Percentiles rank a stretch among this genome's conserved stretches.
phyloP scores from a whole-genome alignment of 2,113 vertebrate species.

The Acrocephalus kingi region DNA sequence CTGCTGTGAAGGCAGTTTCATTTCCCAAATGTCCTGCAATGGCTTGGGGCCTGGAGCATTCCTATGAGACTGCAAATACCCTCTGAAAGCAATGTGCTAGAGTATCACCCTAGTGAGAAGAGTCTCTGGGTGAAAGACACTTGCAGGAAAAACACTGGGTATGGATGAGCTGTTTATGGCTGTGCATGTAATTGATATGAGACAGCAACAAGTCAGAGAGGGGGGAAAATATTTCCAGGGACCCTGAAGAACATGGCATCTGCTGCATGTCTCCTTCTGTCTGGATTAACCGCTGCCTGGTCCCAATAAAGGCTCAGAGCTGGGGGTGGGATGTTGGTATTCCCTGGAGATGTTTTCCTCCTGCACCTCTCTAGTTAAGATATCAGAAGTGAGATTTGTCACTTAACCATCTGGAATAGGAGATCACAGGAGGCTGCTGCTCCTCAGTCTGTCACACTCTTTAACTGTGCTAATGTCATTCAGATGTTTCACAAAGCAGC shows the following conservation, averaged over 20 bases:
- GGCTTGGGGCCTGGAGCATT: background rate
- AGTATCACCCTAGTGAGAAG: background rate
- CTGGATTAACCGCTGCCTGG: background rate
- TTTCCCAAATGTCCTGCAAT: background rate
- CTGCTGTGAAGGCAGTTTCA: background rate
- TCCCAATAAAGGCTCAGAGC: background rate
- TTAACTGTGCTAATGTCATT: slow-evolving; percentile 68
- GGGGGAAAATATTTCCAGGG: background rate
- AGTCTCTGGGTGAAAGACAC: background rate
- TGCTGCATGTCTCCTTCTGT: background rate
- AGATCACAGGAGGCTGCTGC: slow-evolving; percentile 51
- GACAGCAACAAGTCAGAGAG: background rate
- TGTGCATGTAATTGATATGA: background rate
- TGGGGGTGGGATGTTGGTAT: background rate
- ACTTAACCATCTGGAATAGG: slow-evolving; percentile 69
- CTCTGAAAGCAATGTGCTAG: background rate
- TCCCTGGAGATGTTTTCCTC: background rate
- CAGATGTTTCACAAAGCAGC: slow-evolving; percentile 67
- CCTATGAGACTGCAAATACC: background rate
- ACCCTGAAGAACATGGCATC: background rate
- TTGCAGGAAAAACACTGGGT: background rate
- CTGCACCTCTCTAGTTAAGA: slow-evolving; percentile 55
- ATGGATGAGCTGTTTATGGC: background rate
- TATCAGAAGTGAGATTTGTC: slow-evolving; percentile 66
- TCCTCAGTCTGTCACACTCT: slow-evolving; percentile 64